These are phyloP conservation scores for Catostomus latipinnis DNA, from an alignment of 2,797 vertebrate genomes.

Conservation along the genomic window DNA sequence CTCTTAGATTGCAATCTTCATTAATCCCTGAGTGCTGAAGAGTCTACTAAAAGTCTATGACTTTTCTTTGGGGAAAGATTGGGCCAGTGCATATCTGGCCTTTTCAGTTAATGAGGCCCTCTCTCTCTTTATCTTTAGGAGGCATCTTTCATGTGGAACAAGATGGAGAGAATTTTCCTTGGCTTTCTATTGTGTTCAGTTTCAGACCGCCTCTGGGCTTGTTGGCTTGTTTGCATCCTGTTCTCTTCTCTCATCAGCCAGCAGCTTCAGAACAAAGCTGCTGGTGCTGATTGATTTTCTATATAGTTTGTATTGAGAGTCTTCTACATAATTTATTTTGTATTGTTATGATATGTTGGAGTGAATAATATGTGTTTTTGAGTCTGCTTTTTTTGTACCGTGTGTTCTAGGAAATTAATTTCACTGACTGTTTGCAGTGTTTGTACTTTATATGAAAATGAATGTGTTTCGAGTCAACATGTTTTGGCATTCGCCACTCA, in stretches of 20 bases:
- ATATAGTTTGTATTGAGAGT: constrained; percentile 50
- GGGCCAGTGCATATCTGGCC: constrained; percentile 32
- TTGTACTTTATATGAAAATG: not conserved
- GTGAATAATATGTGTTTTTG: constrained; percentile 40
- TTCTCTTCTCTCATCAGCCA: constrained; percentile 45
- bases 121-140: constrained; percentile 39
- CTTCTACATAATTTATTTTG: constrained; percentile 49
- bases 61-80: constrained; percentile 34
- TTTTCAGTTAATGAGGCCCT: constrained; percentile 42
- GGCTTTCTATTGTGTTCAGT: constrained; percentile 29
- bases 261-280: constrained; percentile 37
- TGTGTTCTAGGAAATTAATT: constrained; percentile 34
- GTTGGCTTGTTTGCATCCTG: constrained; percentile 45
- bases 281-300: constrained; percentile 49
- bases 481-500: too few species aligned
- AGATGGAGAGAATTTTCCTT: constrained; percentile 42
- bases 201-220: constrained; percentile 31
- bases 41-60: constrained; percentile 32
- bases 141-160: constrained; percentile 44
- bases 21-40: constrained; percentile 38
- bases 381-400: constrained; percentile 30
- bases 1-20: constrained; percentile 47
- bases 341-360: constrained; percentile 32
- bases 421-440: constrained; percentile 37
- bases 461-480: too few species aligned